phyloP scores from a whole-genome alignment of 2,797 vertebrate species.

The Alosa sapidissima region DNA sequence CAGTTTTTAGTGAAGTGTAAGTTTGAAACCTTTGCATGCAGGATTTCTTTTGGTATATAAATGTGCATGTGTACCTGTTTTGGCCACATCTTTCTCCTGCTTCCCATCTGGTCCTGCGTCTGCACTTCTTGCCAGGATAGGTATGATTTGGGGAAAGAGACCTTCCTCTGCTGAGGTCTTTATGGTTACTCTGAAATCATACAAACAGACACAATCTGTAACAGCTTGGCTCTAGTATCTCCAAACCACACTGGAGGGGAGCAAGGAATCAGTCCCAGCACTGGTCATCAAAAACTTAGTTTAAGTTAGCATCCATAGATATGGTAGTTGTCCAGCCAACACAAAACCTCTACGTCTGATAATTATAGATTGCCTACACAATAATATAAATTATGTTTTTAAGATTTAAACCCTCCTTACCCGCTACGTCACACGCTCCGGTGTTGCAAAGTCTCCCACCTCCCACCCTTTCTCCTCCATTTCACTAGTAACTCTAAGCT shows the following conservation, averaged over 20 bases:
- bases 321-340: not conserved
- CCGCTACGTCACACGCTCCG: no score
- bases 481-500: no score
- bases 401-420: no score
- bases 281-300: not conserved
- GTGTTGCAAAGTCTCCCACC: no score
- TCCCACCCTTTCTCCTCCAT: no score
- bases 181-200: slow-evolving; percentile 51
- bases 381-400: no score
- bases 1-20: no score
- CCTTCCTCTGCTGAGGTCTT: slow-evolving; percentile 54
- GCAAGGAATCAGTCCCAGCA: not conserved
- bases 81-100: slow-evolving; percentile 5
- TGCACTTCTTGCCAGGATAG: not conserved
- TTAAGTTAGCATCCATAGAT: not conserved
- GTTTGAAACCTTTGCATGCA: not conserved
- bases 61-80: not conserved
- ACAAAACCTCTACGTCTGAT: not conserved
- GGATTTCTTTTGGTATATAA: not conserved
- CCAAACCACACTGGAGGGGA: not conserved
- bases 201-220: not conserved
- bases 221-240: not conserved
- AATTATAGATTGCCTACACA: no score
- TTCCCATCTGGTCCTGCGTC: not conserved
- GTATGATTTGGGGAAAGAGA: slow-evolving; percentile 53